Percentiles rank a stretch among this genome's conserved stretches.
These are phyloP conservation scores for Andrena fulva DNA, from an alignment of 2,888 invertebrate species.

Conservation along the genomic window DNA sequence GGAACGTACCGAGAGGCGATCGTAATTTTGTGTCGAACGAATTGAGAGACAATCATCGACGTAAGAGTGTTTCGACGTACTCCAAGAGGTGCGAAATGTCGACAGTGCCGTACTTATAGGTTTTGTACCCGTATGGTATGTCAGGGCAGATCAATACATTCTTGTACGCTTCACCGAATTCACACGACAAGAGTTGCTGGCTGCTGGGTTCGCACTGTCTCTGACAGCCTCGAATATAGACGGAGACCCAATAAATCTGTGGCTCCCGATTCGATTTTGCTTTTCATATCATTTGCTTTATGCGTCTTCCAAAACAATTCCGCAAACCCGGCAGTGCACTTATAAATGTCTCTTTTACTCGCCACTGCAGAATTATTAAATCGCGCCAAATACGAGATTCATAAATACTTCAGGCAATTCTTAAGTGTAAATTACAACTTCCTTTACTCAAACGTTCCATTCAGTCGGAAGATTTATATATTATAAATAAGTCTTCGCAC, in stretches of 20 bases:
- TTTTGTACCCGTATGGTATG: constrained; percentile 80
- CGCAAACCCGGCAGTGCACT: too few relatives aligned
- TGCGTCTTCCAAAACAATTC: not conserved
- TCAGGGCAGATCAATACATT: constrained; percentile 83
- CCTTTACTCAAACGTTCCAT: not conserved
- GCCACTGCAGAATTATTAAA: not conserved
- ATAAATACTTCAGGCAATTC: constrained; percentile 2
- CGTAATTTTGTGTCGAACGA: constrained; percentile 41
- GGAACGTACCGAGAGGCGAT: not conserved
- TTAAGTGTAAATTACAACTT: not conserved
- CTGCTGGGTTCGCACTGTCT: constrained; percentile 70
- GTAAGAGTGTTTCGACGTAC: constrained; percentile 66
- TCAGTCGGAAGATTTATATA: not conserved
- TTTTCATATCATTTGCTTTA: constrained; percentile 16
- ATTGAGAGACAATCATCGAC: constrained; percentile 44
- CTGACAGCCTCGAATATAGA: constrained; percentile 69
- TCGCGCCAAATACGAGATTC: not conserved
- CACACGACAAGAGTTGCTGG: constrained; percentile 75
- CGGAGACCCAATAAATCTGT: constrained; percentile 64
- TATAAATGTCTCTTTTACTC: not conserved
- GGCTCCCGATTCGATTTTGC: constrained; percentile 47
- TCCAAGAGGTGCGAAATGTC: constrained; percentile 77
- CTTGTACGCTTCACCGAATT: constrained; percentile 81
- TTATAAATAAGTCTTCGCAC: too few relatives aligned
- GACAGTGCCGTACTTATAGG: constrained; percentile 80